Base-by-base conservation (phyloP, 1,140 invertebrate species). In the Coenobita brevimanus region DNA sequence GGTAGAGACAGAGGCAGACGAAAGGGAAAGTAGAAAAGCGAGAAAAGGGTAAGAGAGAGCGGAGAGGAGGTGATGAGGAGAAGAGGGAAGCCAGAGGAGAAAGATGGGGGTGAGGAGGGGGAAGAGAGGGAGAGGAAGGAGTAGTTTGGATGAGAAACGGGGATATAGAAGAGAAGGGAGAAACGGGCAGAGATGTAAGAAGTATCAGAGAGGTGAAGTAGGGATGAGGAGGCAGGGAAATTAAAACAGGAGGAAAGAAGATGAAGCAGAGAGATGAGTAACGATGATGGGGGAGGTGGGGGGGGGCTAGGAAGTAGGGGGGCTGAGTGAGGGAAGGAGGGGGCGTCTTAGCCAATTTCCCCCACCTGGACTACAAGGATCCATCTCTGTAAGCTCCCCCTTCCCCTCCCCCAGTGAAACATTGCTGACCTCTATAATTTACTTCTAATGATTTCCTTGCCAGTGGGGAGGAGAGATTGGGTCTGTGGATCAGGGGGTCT, bases 381-480 rank as follows among this genome's bases (percentile, higher is more conserved):
- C 60, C 21, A 3, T 21, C 60, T 62, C 60, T 6, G 4, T 62
- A 17, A 4, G 21, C 21, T 27, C 27, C 60, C 4, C 54, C n/a
- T n/a, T 57, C 10, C 78, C 60, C 24, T 36, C 36, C 38, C 27
- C 24, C 33, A 24, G 67, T 33, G 30, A 54, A 57, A 57, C 75
- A 79, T 79, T 33, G 36, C 75, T 57, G 30, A 57, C 43, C 75
- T 79, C 17, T 79, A 79, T 79, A 79, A 79, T 79, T 79, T 79
- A 79, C 75, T 79, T 79, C 75, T 79, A 79, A 79, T 79, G 46
- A 79, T 79, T 79, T 79, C 75, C 75, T 57, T 79, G 75, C 75
- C 75, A 57, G 54, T 50, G 33, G 75, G 75, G 75, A 57, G 60
- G 50, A 79, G 60, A 33, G 67, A 13, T 30, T 21, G 30, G 21